Evolutionary conservation across 2,888 invertebrate species (phyloP).

Genomic region (Eudemis profundana): DNA sequence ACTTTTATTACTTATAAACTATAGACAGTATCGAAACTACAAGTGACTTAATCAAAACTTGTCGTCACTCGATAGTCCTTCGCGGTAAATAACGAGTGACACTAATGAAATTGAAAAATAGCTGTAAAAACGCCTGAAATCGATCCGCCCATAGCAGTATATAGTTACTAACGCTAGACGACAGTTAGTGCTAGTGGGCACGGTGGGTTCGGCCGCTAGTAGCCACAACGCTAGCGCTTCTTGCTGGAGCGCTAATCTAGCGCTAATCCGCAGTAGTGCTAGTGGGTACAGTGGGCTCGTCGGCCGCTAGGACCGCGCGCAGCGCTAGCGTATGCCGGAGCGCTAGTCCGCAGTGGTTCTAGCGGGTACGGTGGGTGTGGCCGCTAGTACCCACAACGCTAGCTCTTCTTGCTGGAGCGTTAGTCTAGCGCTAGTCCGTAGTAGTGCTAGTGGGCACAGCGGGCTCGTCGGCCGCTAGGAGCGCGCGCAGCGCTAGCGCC

Average conservation of each 20-base stretch:
- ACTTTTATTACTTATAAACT: too few species aligned
- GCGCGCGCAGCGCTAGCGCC: conserved; percentile 88
- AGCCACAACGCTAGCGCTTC: too few species aligned
- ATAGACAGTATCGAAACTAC: too few species aligned
- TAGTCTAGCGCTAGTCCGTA: conserved; percentile 52
- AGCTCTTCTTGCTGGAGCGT: not conserved
- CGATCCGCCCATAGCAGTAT: too few species aligned
- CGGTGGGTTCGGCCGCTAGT: conserved; percentile 45
- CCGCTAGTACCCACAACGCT: not conserved
- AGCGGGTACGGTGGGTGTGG: too few species aligned
- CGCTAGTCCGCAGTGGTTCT: conserved; percentile 67
- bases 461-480: conserved; percentile 78
- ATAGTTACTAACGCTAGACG: conserved; percentile 51
- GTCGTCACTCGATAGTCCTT: too few species aligned
- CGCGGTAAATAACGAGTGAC: too few species aligned
- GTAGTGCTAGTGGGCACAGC: conserved; percentile 72
- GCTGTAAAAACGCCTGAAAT: too few species aligned
- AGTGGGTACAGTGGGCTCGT: conserved; percentile 59
- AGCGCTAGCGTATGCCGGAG: conserved; percentile 90
- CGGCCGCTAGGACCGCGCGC: conserved; percentile 86
- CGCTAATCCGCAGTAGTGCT: conserved; percentile 68
- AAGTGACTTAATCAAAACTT: too few species aligned
- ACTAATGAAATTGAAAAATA: too few species aligned
- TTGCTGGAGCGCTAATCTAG: not conserved
- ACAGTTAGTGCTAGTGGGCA: conserved; percentile 72